These are phyloP conservation scores for Daphoenositta chrysoptera DNA, from an alignment of 2,113 vertebrate species.

Conservation along the genomic window DNA sequence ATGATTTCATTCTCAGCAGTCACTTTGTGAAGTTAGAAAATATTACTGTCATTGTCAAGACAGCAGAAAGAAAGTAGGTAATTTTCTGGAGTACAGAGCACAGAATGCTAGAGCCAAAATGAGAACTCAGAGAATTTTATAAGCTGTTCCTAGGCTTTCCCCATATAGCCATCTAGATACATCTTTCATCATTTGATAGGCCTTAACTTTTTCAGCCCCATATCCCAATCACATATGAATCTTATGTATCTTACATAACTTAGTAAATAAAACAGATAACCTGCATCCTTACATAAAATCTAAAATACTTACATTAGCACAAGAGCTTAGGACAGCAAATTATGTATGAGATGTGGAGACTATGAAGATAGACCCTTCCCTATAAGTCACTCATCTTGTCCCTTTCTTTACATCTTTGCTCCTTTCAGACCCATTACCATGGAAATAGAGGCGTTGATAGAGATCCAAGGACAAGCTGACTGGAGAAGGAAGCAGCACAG, in stretches of 20 bases:
- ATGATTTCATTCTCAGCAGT: neutral
- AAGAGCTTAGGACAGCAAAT: neutral
- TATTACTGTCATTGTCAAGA: neutral
- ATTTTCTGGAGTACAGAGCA: neutral
- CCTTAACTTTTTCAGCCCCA: neutral
- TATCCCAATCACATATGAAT: neutral
- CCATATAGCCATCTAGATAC: accelerated
- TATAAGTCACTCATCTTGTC: neutral
- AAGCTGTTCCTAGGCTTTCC: neutral
- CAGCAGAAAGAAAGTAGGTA: neutral
- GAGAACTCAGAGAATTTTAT: neutral
- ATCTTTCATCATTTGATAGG: neutral
- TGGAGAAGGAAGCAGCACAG: neutral
- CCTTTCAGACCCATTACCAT: neutral
- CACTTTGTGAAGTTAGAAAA: neutral
- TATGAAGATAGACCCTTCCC: neutral
- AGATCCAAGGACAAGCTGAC: neutral
- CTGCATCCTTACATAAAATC: neutral
- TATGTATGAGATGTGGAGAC: neutral
- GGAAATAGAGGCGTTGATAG: neutral
- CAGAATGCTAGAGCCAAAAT: neutral
- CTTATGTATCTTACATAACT: neutral
- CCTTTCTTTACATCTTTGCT: neutral
- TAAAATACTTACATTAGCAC: neutral
- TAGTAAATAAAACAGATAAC: neutral